phyloP scores from a whole-genome alignment of 2,888 invertebrate genomes.

The Aleiodes leptofemur region DNA sequence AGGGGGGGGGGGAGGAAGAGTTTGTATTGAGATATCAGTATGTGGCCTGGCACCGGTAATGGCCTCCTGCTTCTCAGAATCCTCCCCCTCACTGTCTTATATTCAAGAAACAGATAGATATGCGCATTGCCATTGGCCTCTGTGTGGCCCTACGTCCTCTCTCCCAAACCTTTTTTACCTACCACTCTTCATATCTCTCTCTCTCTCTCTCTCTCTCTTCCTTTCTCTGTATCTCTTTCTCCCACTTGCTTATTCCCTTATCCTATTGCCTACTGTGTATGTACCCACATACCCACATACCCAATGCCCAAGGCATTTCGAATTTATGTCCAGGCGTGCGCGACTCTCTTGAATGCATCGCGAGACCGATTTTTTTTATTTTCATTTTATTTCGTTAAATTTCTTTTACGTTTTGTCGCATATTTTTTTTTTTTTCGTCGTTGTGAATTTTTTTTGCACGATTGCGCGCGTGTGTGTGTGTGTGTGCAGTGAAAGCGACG shows the following conservation, averaged over 20 bases:
- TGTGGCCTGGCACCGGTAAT: conserved; percentile 71
- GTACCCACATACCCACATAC: conserved; percentile 51
- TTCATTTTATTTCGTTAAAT: background rate
- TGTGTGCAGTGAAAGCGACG: conserved; percentile 6
- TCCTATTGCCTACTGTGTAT: conserved; percentile 34
- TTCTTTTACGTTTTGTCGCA: background rate
- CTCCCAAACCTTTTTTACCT: background rate
- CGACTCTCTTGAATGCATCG: conserved; percentile 43
- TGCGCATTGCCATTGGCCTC: conserved; percentile 51
- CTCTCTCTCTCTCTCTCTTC: conserved; percentile 31
- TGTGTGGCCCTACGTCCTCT: conserved; percentile 42
- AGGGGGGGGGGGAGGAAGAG: conserved; percentile 48
- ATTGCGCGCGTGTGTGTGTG: background rate
- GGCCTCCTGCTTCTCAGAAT: conserved; percentile 72
- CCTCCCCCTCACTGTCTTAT: conserved; percentile 56
- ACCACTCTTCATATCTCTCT: conserved; percentile 17
- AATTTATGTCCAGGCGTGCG: conserved; percentile 52
- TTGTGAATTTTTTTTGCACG: conserved; percentile 1
- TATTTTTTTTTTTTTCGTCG: conserved; percentile 1
- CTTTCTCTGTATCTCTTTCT: conserved; percentile 37
- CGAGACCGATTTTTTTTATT: conserved; percentile 14
- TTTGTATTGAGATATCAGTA: conserved; percentile 75
- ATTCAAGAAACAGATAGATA: conserved; percentile 65
- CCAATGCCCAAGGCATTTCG: conserved; percentile 50
- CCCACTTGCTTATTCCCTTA: background rate